A percentile compares a stretch with the other conserved stretches of the same genome.
These are phyloP conservation scores for Exephanes ischioxanthus DNA, from an alignment of 2,888 invertebrate species.

Conservation along the genomic window DNA sequence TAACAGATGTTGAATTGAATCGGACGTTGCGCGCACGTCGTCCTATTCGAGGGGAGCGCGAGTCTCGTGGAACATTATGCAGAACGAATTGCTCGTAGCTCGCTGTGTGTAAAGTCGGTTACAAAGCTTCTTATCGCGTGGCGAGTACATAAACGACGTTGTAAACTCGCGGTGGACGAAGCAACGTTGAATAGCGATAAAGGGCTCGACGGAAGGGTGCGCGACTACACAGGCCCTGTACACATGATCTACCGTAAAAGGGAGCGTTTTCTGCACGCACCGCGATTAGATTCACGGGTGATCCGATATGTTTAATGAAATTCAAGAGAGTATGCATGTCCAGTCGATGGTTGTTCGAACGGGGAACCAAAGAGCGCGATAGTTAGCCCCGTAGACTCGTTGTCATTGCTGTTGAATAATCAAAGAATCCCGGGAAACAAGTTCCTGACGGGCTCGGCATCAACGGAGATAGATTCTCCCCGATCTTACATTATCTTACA, in stretches of 20 bases:
- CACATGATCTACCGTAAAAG: conserved; percentile 9
- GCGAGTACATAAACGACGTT: conserved; percentile 57
- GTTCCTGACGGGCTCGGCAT: conserved; percentile 21
- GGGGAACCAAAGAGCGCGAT: conserved; percentile 22
- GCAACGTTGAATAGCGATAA: conserved; percentile 59
- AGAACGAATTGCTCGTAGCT: conserved; percentile 47
- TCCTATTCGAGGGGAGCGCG: conserved; percentile 5
- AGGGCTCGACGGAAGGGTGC: conserved; percentile 33
- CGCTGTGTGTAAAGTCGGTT: conserved; percentile 45
- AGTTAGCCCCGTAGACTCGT: neutral
- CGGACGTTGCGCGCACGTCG: neutral
- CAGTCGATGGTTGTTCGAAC: conserved; percentile 24
- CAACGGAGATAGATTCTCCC: conserved; percentile 6
- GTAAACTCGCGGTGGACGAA: conserved; percentile 58
- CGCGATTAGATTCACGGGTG: conserved; percentile 23
- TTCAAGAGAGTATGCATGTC: conserved; percentile 17
- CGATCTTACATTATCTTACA: too few species aligned
- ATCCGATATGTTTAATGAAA: conserved; percentile 52
- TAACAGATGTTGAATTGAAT: conserved; percentile 16
- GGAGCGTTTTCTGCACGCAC: conserved; percentile 21
- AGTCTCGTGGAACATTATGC: conserved; percentile 20
- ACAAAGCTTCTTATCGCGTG: conserved; percentile 63
- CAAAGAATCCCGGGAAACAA: conserved; percentile 36
- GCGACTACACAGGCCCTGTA: neutral
- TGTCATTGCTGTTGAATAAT: conserved; percentile 18